Evolutionary conservation across 2,113 vertebrate genomes (phyloP), one percentile per base, ranked within the genome.

Genomic region (Cyprinodon brontotheroides): DNA sequence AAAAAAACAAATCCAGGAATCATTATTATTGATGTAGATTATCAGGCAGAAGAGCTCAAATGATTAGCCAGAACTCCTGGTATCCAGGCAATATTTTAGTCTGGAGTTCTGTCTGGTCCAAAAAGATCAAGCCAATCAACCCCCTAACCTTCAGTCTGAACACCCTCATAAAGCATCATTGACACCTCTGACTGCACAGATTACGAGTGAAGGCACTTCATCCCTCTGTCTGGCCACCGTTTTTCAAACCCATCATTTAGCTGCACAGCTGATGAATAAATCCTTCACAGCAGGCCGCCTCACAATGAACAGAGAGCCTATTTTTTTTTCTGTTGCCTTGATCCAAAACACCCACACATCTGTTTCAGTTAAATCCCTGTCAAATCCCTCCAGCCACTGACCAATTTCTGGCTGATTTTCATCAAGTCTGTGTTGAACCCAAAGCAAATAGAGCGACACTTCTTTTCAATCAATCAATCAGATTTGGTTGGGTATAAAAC

Each of bases 281-380:
- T 45, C 61, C 11, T 45, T 77, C 38, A 1, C 64, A 65, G 41
- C 57, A 20, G 22, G 47, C 29, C 36, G 48, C 48, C 53, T 20
- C 48, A 61, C 59, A 61, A 57, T 61, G 47, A 74, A 63, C 61
- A 63, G 0, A 1, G 40, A 60, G 67, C 39, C 0, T 29, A 29
- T 70, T 65, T 29, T 43, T 70, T 14, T 57, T n/a, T 22, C 14
- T 61, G 65, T 43, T 62, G 15, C 29, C 48, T 63, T 72, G 65
- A 75, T 81, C 75, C 74, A 59, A 67, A 80, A 75, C 83, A 69
- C 68, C 68, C 43, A 73, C 39, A 66, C 65, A 10, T 36, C 62
- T 74, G 70, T 22, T 48, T 73, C 43, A 45, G 50, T 17, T 17
- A n/a, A 8, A 53, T 20, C 50, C 2, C 17, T n/a, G 50, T 3